Conservation (phyloP, 2,113 vertebrate species). For the Neogobius melanostomus region DNA sequence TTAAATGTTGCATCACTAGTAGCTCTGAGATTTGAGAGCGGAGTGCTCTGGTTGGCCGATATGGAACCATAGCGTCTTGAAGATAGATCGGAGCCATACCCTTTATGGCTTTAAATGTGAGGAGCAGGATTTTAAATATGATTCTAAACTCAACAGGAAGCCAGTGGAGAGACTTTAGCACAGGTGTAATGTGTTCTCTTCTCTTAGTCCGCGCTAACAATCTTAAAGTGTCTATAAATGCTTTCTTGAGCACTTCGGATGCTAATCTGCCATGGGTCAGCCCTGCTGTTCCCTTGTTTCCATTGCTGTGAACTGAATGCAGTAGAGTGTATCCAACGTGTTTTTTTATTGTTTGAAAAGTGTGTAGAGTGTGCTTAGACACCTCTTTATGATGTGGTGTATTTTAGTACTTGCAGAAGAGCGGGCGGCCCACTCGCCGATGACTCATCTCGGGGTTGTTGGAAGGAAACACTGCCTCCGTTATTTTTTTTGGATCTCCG, state of each 20-base stretch:
- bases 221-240: too few species aligned
- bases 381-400: slow-evolving; percentile 49
- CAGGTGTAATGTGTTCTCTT: too few species aligned
- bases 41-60: too few species aligned
- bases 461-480: slow-evolving; percentile 62
- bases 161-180: too few species aligned
- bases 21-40: too few species aligned
- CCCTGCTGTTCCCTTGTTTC: not conserved
- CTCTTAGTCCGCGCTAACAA: too few species aligned
- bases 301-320: slow-evolving; percentile 7
- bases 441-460: slow-evolving; percentile 71
- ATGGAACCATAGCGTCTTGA: too few species aligned
- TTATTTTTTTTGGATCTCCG: slow-evolving; percentile 47
- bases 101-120: too few species aligned
- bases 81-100: too few species aligned
- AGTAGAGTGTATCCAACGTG: slow-evolving; percentile 37
- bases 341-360: slow-evolving; percentile 44
- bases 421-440: slow-evolving; percentile 66
- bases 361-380: slow-evolving; percentile 31
- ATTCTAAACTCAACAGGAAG: too few species aligned
- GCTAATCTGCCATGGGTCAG: not conserved
- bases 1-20: too few species aligned
- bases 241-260: not conserved
- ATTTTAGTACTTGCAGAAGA: slow-evolving; percentile 71
- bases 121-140: too few species aligned